phyloP scores from a whole-genome alignment of 2,113 vertebrate species.

The Chloroceryle aenea region DNA sequence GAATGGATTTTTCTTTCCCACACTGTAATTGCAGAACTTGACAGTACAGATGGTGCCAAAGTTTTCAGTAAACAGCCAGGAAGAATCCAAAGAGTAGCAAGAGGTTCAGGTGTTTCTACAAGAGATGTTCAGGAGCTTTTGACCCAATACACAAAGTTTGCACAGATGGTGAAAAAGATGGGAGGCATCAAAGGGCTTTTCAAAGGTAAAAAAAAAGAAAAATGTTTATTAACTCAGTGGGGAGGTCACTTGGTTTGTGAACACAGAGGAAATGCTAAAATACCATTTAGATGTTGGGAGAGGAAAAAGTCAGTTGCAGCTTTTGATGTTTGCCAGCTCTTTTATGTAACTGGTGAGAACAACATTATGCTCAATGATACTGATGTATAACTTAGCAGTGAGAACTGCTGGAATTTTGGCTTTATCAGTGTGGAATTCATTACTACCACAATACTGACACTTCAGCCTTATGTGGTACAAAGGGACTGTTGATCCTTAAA shows the following conservation, averaged over 20 bases:
- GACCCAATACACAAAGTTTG: conserved; percentile 98
- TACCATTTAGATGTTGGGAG: neutral
- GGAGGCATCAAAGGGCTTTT: conserved; percentile 98
- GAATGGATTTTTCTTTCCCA: neutral
- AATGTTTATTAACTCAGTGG: neutral
- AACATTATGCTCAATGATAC: neutral
- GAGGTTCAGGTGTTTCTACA: conserved; percentile 94
- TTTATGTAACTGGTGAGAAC: neutral
- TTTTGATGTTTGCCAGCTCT: neutral
- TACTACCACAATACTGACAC: neutral
- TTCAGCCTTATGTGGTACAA: neutral
- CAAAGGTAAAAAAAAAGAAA: conserved; percentile 83
- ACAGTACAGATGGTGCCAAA: conserved; percentile 97
- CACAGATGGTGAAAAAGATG: conserved; percentile 99
- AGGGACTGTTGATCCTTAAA: neutral
- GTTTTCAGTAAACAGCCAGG: conserved; percentile 97
- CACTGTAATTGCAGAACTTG: conserved; percentile 83
- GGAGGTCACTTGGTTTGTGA: neutral
- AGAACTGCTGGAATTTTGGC: neutral
- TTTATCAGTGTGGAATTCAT: neutral
- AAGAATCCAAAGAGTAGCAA: conserved; percentile 94
- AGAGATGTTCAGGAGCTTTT: conserved; percentile 97
- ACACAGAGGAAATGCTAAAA: neutral
- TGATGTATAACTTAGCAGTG: neutral
- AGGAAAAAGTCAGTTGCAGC: neutral